Conservation (phyloP, 2,888 invertebrate genomes). For the Diplolepis rosae region DNA sequence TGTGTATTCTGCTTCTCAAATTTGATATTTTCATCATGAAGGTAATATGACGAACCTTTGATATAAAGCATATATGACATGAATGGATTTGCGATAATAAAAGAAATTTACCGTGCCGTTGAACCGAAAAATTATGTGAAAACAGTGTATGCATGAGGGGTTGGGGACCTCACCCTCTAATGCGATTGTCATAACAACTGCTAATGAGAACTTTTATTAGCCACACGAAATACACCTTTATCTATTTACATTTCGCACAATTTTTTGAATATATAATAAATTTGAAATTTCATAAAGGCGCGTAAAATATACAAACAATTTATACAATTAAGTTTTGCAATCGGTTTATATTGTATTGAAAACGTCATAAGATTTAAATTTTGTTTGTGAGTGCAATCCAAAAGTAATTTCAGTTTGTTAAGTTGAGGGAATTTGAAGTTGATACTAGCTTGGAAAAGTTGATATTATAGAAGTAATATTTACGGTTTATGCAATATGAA, state of each 20-base stretch:
- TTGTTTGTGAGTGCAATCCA: neutral
- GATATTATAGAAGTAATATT: neutral
- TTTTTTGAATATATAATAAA: too few relatives aligned
- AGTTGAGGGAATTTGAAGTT: neutral
- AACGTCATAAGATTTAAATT: too few relatives aligned
- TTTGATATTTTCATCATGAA: neutral
- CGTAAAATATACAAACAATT: too few relatives aligned
- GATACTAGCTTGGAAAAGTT: neutral
- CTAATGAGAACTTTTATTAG: neutral
- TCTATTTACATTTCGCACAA: neutral
- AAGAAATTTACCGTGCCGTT: neutral
- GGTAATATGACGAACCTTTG: neutral
- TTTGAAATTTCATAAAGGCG: too few relatives aligned
- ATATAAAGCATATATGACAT: neutral
- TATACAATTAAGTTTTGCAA: too few relatives aligned
- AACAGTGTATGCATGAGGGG: neutral
- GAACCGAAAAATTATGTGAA: neutral
- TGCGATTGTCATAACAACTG: neutral
- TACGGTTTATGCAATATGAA: neutral
- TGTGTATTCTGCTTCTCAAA: neutral
- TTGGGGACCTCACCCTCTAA: neutral
- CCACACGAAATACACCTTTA: neutral
- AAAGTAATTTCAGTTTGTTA: neutral
- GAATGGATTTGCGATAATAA: neutral
- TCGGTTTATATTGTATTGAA: too few relatives aligned